Conservation (phyloP, 2,797 vertebrate genomes). For the Heterohyrax brucei region DNA sequence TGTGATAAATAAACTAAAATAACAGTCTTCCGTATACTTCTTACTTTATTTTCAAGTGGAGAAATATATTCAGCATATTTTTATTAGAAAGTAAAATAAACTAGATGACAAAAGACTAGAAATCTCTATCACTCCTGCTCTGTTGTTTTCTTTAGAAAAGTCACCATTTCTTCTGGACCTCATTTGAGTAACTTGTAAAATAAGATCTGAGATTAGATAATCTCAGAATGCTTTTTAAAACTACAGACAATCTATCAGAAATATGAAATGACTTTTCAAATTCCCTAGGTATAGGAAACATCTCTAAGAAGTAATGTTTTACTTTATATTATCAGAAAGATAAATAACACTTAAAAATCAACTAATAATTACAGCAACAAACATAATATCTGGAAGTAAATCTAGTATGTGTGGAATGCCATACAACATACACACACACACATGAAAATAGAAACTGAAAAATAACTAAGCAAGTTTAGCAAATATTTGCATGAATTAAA, state of each 20-base stretch:
- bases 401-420: too few species aligned
- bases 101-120: background rate
- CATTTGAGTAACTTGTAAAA: conserved; percentile 14
- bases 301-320: background rate
- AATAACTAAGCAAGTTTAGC: background rate
- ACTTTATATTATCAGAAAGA: background rate
- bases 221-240: background rate
- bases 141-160: conserved; percentile 21
- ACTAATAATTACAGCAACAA: too few species aligned
- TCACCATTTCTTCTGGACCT: background rate
- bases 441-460: background rate
- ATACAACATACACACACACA: too few species aligned
- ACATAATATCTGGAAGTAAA: background rate
- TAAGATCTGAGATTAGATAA: background rate
- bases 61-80: background rate
- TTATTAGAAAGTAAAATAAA: background rate
- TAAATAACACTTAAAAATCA: background rate
- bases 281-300: background rate
- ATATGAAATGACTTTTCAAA: background rate
- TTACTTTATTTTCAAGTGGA: background rate
- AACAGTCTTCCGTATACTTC: background rate
- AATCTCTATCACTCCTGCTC: background rate
- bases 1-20: background rate
- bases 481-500: background rate
- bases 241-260: background rate